These are phyloP conservation scores for Dicentrarchus labrax DNA, from an alignment of 2,113 vertebrate species.

Conservation along the genomic window DNA sequence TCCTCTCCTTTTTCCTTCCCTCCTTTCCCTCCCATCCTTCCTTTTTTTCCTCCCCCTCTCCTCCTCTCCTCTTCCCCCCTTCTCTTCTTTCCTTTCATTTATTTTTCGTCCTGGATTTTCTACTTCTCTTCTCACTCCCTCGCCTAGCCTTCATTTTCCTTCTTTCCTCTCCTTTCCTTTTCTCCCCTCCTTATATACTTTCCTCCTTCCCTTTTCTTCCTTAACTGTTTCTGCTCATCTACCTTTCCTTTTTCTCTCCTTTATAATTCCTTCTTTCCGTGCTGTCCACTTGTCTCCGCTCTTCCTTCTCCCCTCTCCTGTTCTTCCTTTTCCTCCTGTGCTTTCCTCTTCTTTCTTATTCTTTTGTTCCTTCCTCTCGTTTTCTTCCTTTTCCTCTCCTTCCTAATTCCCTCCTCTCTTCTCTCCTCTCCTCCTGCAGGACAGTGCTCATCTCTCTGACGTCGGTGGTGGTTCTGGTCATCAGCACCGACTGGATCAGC, in stretches of 20 bases:
- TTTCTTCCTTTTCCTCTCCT: neutral
- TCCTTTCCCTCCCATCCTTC: neutral
- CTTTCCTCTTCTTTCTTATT: neutral
- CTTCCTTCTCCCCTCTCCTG: neutral
- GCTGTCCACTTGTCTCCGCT: no score
- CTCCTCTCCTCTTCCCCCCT: neutral
- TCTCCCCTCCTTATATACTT: no score
- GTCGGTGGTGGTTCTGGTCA: constrained; percentile 95
- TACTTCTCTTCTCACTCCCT: neutral
- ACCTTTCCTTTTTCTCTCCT: no score
- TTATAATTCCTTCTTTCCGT: neutral
- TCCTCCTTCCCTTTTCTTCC: no score
- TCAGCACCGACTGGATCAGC: constrained; percentile 99
- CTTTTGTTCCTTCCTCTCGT: neutral
- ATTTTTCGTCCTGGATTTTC: neutral
- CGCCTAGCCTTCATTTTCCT: no score
- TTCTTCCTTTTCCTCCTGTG: no score
- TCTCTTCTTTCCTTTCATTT: no score
- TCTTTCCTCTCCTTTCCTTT: no score
- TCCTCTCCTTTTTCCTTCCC: neutral
- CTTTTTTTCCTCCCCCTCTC: neutral
- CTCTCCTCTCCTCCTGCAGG: constrained; percentile 81
- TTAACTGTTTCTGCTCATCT: neutral
- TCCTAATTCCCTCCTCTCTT: neutral
- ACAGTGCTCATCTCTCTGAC: constrained; percentile 94